A percentile compares a stretch with the other conserved stretches of the same genome.
Evolutionary conservation across 2,888 invertebrate genomes (phyloP).

Genomic region (Leptinotarsa rubiginosa): DNA sequence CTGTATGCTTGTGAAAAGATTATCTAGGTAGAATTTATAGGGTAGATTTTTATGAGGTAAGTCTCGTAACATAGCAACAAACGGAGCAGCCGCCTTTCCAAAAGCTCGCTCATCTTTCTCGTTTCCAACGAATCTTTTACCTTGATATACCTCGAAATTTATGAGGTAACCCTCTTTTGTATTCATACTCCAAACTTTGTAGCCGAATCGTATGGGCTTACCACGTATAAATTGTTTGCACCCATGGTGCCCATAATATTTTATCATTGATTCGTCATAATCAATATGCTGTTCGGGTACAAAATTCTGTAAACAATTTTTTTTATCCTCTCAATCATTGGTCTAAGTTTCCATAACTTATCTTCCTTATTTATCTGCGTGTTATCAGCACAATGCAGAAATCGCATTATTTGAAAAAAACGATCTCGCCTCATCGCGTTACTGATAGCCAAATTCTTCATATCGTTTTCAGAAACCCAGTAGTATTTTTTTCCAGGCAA

Average conservation of each 20-base stretch:
- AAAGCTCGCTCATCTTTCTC: slow-evolving; percentile 31
- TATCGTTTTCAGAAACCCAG: no score
- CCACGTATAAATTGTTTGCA: no score
- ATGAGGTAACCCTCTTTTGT: no score
- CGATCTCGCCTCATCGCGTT: slow-evolving; percentile 13
- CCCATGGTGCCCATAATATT: no score
- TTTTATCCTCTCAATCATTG: slow-evolving; percentile 9
- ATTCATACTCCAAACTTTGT: no score
- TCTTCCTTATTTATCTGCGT: background rate
- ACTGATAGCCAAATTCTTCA: no score
- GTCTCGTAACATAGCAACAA: slow-evolving; percentile 40
- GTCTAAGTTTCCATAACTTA: slow-evolving; percentile 6
- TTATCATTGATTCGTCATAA: no score
- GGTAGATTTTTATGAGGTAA: slow-evolving; percentile 32
- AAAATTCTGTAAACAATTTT: slow-evolving; percentile 9
- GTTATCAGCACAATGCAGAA: slow-evolving; percentile 18
- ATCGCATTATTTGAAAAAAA: slow-evolving; percentile 11
- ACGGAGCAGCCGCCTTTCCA: slow-evolving; percentile 40
- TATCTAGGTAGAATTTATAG: slow-evolving; percentile 43
- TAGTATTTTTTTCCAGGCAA: no score
- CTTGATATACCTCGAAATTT: slow-evolving; percentile 35
- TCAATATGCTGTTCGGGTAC: no score
- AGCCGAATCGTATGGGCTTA: no score
- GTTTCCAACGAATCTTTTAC: slow-evolving; percentile 39
- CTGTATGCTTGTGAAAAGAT: slow-evolving; percentile 39